Evolutionary conservation across 2,113 vertebrate genomes (phyloP), one percentile per base, ranked within the genome.

Genomic region (Hystrix cristata): DNA sequence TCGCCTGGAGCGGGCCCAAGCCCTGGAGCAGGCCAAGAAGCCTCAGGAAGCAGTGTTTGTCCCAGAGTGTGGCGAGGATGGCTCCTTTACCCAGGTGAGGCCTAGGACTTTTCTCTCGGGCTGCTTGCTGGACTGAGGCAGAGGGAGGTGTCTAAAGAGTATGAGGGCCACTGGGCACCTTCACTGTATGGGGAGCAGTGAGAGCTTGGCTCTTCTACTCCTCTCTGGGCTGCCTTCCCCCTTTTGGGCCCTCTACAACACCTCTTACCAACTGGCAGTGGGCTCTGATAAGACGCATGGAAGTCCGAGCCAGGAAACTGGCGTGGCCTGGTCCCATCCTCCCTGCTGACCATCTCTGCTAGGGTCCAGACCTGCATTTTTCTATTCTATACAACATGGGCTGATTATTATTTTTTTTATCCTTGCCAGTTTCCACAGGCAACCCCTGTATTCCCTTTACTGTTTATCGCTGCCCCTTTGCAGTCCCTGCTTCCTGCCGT

Each of bases 21-120:
- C 99, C 3, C 94, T 99, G 97, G 99, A 99, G 95, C 99, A 99
- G 86, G 99, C 99, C 91, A 99, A 99, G 98, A 99, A 99, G 95
- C 99, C 99, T 10, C 99, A 99, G 98, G 99, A 99, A 98, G 99
- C 99, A 67, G 99, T 99, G 95, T 99, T 99, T 96, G 98, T 99
- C 98, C 99, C 99, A 2, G 99, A 99, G 97, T 99, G 99, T 98
- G 99, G 98, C 2, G 99, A 99, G 90, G 99, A 99, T 25, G 99
- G 99, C 89, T 99, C 99, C 9, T 99, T 99, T 82, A 99, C 99
- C 4, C 99, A 99, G 99, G 99, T 99, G 95, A 97, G 98, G 87
- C 0, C 85, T 95, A 53, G 59, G 0, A 34, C 64, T 51, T 9
- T 21, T 43, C 57, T 92, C 87, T 31, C 25, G 16, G 80, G 31